Evolutionary conservation across 2,113 vertebrate genomes (phyloP).

Genomic region (Speoplatyrhinus poulsoni): DNA sequence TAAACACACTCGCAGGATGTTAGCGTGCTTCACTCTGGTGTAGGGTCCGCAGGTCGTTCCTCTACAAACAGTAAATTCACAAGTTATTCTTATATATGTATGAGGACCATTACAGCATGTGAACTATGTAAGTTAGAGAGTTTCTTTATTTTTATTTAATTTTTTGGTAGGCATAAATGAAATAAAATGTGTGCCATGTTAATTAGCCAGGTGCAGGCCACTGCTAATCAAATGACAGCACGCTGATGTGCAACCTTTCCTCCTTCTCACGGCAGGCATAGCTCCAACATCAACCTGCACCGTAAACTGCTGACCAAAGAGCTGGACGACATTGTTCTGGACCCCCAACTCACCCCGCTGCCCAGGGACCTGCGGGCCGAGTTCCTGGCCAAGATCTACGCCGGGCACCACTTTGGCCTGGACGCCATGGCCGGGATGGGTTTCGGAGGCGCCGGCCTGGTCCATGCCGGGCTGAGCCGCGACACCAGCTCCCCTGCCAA

Average conservation of each 20-base stretch:
- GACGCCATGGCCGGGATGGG: conserved; percentile 72
- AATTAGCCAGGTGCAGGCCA: conserved; percentile 7
- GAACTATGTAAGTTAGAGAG: no score
- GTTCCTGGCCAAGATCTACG: conserved; percentile 96
- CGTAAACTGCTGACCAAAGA: conserved; percentile 99
- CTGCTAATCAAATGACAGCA: background rate
- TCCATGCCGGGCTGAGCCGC: conserved; percentile 68
- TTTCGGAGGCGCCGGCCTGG: conserved; percentile 49
- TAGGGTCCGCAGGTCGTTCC: conserved; percentile 27
- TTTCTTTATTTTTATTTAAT: no score
- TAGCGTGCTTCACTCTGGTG: conserved; percentile 36
- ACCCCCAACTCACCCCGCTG: conserved; percentile 91
- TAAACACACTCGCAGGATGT: conserved; percentile 83
- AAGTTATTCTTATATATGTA: no score
- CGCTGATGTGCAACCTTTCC: conserved; percentile 14
- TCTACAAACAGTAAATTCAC: background rate
- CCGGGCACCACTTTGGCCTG: conserved; percentile 87
- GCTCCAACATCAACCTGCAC: conserved; percentile 99
- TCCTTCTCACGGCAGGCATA: conserved; percentile 83
- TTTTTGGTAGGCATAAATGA: no score
- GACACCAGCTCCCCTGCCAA: conserved; percentile 84
- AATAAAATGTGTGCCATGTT: background rate
- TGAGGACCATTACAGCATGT: no score
- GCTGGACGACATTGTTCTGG: conserved; percentile 99
- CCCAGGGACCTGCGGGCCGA: conserved; percentile 95